Evolutionary conservation across 1,140 invertebrate genomes (phyloP).

Genomic region (Drosophila lacertosa): DNA sequence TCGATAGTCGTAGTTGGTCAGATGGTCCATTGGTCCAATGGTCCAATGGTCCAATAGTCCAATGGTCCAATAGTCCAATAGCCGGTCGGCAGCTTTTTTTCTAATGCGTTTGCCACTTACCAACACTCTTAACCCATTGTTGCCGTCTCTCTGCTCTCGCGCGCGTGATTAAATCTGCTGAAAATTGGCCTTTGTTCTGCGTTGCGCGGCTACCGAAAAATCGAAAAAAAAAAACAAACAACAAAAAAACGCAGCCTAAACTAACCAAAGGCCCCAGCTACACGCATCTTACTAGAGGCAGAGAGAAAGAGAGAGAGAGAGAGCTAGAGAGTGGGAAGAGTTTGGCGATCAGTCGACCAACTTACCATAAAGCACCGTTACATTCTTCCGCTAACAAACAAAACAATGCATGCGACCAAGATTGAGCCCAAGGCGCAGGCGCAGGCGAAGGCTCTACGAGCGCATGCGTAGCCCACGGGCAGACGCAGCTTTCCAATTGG

Average conservation of each 20-base stretch:
- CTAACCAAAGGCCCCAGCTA: slow-evolving; percentile 32
- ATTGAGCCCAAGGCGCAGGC: slow-evolving; percentile 36
- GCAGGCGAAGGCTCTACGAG: slow-evolving; percentile 44
- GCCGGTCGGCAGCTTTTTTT: slow-evolving; percentile 40
- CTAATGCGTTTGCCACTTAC: slow-evolving; percentile 76
- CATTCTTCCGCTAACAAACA: slow-evolving; percentile 77
- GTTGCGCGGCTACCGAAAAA: slow-evolving; percentile 60
- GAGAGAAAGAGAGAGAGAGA: not conserved
- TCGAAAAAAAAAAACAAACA: slow-evolving; percentile 24
- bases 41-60: too few species aligned
- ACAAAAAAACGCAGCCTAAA: slow-evolving; percentile 32
- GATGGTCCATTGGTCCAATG: slow-evolving; percentile 23
- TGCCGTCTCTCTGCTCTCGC: slow-evolving; percentile 54
- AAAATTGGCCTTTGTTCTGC: slow-evolving; percentile 78
- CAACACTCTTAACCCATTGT: slow-evolving; percentile 64
- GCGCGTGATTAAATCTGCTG: slow-evolving; percentile 81
- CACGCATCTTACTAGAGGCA: slow-evolving; percentile 37
- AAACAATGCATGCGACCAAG: slow-evolving; percentile 62
- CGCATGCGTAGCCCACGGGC: slow-evolving; percentile 64
- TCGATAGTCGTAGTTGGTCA: slow-evolving; percentile 38
- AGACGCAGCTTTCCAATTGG: slow-evolving; percentile 52
- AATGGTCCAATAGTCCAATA: slow-evolving; percentile 21
- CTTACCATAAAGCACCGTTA: slow-evolving; percentile 82
- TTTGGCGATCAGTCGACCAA: slow-evolving; percentile 49
- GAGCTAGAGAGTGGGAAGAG: not conserved